A percentile compares a stretch with the other conserved stretches of the same genome.
phyloP scores from a whole-genome alignment of 2,888 invertebrate species.

The Acleris sparsana region DNA sequence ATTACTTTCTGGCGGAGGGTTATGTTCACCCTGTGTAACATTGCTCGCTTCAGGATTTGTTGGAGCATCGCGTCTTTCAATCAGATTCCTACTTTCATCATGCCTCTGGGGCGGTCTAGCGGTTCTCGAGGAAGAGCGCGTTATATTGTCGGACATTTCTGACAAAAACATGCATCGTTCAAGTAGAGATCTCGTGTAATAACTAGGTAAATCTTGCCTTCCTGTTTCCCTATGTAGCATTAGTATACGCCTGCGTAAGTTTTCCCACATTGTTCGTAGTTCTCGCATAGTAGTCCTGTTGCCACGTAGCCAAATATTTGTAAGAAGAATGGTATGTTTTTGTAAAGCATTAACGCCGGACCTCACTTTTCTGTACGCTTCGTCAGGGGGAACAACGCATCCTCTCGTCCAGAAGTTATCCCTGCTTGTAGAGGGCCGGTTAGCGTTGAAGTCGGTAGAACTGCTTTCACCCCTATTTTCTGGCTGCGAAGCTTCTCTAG shows the following conservation, averaged over 20 bases:
- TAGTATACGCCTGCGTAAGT: constrained; percentile 84
- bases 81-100: constrained; percentile 49
- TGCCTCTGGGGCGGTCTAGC: constrained; percentile 49
- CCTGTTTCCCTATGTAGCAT: constrained; percentile 78
- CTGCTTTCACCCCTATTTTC: too few relatives aligned
- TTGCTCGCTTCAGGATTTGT: constrained; percentile 42
- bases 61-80: constrained; percentile 45
- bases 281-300: constrained; percentile 78
- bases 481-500: too few relatives aligned
- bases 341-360: constrained; percentile 67
- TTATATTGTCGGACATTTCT: constrained; percentile 62
- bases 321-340: constrained; percentile 65
- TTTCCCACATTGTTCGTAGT: constrained; percentile 86
- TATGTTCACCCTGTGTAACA: constrained; percentile 45
- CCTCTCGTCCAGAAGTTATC: constrained; percentile 62
- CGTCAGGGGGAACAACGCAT: constrained; percentile 59
- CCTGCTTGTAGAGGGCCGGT: constrained; percentile 67
- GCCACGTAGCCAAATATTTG: constrained; percentile 72
- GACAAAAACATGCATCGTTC: constrained; percentile 75
- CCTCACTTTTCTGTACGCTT: constrained; percentile 70
- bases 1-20: constrained; percentile 44
- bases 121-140: constrained; percentile 49
- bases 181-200: constrained; percentile 70
- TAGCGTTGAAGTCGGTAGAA: constrained; percentile 43
- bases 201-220: constrained; percentile 64